Evolutionary conservation across 1,140 invertebrate species (phyloP).

Genomic region (Drosophila guanche): DNA sequence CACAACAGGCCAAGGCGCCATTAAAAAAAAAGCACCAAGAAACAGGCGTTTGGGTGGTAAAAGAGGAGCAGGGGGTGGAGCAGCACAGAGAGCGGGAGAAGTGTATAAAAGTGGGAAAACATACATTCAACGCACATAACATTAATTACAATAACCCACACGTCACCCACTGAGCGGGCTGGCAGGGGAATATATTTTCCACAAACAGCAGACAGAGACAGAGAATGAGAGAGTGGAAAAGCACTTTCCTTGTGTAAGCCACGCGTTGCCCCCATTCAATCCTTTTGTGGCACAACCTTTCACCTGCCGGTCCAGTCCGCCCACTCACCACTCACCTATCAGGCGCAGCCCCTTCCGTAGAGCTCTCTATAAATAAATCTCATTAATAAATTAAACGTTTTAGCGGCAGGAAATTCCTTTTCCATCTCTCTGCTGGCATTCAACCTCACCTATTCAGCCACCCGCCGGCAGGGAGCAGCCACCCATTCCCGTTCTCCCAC

Average conservation of each 20-base stretch:
- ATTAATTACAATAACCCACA: conserved; percentile 71
- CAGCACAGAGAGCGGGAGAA: conserved; percentile 19
- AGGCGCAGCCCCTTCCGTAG: too few relatives aligned
- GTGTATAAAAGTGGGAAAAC: conserved; percentile 63
- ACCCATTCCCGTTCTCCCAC: neutral
- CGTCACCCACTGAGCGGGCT: conserved; percentile 17
- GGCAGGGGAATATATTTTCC: neutral
- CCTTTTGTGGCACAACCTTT: conserved; percentile 50
- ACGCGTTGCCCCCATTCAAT: conserved; percentile 29
- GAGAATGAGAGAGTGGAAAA: neutral
- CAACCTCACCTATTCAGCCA: neutral
- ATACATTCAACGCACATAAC: conserved; percentile 55
- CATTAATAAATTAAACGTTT: conserved; percentile 82
- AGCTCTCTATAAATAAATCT: conserved; percentile 77
- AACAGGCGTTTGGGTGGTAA: conserved; percentile 8
- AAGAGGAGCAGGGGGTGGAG: neutral
- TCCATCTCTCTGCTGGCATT: conserved; percentile 12
- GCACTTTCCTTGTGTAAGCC: conserved; percentile 2
- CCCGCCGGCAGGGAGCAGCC: conserved; percentile 8
- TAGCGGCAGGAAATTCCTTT: conserved; percentile 64
- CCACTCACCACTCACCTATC: conserved; percentile 4
- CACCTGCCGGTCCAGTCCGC: conserved; percentile 49
- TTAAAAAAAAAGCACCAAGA: conserved; percentile 38
- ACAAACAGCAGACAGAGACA: neutral
- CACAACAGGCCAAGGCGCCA: conserved; percentile 23